Evolutionary conservation across 2,888 invertebrate species (phyloP), one percentile per base, ranked within the genome.

Genomic region (Diachrysia chrysitis): DNA sequence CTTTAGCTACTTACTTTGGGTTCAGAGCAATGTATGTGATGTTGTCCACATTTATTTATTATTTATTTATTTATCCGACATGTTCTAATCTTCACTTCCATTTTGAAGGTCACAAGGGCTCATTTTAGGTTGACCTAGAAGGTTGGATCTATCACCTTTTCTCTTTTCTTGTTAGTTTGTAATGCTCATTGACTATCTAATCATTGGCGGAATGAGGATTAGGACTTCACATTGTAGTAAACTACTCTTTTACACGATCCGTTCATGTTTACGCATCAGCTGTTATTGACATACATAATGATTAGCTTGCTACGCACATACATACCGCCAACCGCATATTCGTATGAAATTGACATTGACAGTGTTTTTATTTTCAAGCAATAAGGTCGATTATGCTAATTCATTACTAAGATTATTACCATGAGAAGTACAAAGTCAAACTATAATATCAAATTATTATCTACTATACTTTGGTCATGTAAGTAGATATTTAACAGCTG

Each of bases 251-350:
- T 32, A 14, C 14, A 37, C 5, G 16, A 42, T 42, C 42, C 6
- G n/a, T 42, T 42, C 42, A 42, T 42, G 42, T n/a, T 42, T 42
- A 16, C 16, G 42, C 42, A 42, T 42, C 42, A 42, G 42, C 42
- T 42, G 42, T 42, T 42, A n/a, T 6, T 16, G 16, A 37, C n/a
- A n/a, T 42, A 42, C 42, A 6, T 42, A 42, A 42, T 16, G 1
- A 42, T 42, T n/a, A 6, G 3, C n/a, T 42, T n/a, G n/a, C 42
- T 37, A 35, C 35, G 35, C 35, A 35, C 35, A 14, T 35, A 35
- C 9, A 35, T 35, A 35, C 35, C 12, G 9, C n/a, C n/a, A 35
- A 10, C 10, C 10, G 35, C 14, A 14, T 2, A 29, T 29, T 29
- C 9, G 14, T 10, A 35, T 3, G 16, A 42, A 5, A 16, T 37